These are phyloP conservation scores for Drosophila leonis DNA, from an alignment of 2,888 invertebrate genomes.

Conservation along the genomic window DNA sequence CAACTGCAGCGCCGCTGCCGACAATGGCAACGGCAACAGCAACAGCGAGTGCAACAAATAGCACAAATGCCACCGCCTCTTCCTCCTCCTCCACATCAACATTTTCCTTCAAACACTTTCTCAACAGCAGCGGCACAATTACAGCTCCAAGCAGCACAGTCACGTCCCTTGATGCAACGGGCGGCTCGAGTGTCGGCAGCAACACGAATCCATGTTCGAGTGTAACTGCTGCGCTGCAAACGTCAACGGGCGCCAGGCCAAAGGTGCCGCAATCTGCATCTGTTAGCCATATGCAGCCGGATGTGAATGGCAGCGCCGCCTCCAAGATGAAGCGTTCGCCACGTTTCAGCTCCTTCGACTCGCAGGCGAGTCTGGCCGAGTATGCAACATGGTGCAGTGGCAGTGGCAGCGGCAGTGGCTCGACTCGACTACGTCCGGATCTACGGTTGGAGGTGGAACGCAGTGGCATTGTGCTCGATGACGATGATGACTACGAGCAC, in stretches of 20 bases:
- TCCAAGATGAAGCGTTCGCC: constrained; percentile 85
- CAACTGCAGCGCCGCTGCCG: constrained; percentile 8
- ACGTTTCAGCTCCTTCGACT: constrained; percentile 85
- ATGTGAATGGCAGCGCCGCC: constrained; percentile 66
- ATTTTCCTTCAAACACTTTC: constrained; percentile 94
- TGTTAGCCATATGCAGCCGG: constrained; percentile 70
- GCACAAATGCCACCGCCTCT: constrained; percentile 16
- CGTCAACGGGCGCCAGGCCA: constrained; percentile 90
- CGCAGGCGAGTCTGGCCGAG: constrained; percentile 85
- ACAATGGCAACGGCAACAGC: constrained; percentile 9
- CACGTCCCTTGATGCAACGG: constrained; percentile 56
- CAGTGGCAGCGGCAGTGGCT: constrained; percentile 11
- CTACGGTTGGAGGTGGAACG: constrained; percentile 54
- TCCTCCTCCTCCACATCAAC: constrained; percentile 62
- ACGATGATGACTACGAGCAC: constrained; percentile 59
- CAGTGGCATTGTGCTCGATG: constrained; percentile 41
- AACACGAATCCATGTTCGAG: constrained; percentile 16
- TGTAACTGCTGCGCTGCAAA: constrained; percentile 65
- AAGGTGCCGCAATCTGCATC: constrained; percentile 87
- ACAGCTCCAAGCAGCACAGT: constrained; percentile 77
- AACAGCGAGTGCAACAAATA: constrained; percentile 7
- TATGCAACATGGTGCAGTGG: constrained; percentile 71
- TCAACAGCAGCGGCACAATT: constrained; percentile 88
- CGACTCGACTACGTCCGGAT: constrained; percentile 43
- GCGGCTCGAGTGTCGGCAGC: constrained; percentile 25